Evolutionary conservation across 2,888 invertebrate species (phyloP), one percentile per base, ranked within the genome.

Genomic region (Anagyrus pseudococci): DNA sequence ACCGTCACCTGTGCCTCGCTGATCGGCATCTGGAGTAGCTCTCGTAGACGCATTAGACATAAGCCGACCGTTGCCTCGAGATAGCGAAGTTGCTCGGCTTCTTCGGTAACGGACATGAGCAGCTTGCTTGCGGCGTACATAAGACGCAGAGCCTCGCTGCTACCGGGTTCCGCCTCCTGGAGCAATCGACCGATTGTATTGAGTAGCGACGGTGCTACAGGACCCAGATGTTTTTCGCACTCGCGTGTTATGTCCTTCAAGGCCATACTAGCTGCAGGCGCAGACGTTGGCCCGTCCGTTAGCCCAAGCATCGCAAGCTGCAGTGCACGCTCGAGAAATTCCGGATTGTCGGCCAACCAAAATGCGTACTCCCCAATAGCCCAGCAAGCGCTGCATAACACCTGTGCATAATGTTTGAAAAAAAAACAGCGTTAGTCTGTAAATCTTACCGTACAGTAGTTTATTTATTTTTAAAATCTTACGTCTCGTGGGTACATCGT

Each of bases 201-300:
- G 4, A 95, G 85, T 62, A 96, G 87, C 62, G 90, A 89, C 23
- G 88, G 88, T 0, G 92, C 92, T 72, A 89, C 91, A 0, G 91
- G 90, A 50, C 87, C 85, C 69, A 96, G 85, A 76, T 89, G 88
- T 53, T 87, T 79, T 71, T 88, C 87, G 76, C 94, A 94, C 78
- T 94, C 94, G 37, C 90, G 84, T 33, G 93, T 89, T 41, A 97
- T 86, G 75, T 95, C 95, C 77, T 95, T 93, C 13, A 96, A 84
- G 23, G 96, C 95, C 80, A 95, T 87, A 3, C 95, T 94, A 0
- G 94, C 90, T 58, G 92, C 87, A 4, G 92, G 89, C 0, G 91
- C 88, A 65, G 92, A 89, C 26, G 88, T 84, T 0, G 86, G 82
- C 69, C 88, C 85, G 29, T 82, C 85, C 0, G 75, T 74, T 13